Percentiles rank a stretch among this genome's conserved stretches.
Conservation (phyloP, 2,888 invertebrate genomes). For the Toxonevra muliebris region DNA sequence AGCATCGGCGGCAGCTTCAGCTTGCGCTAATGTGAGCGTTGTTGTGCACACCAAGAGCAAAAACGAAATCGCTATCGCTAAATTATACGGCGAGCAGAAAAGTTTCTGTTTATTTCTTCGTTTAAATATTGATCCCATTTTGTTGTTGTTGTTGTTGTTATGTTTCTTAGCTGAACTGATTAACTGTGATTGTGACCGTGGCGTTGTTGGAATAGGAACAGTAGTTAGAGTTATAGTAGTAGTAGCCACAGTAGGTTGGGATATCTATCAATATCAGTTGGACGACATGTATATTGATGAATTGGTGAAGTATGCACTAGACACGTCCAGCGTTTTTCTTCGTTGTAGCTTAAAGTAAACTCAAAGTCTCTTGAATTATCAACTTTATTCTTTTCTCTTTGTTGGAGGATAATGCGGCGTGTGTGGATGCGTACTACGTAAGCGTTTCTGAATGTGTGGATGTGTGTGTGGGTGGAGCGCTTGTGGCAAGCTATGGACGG, state of each 20-base stretch:
- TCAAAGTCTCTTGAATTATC: too few species aligned
- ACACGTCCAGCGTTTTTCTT: not conserved
- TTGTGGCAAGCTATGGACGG: too few species aligned
- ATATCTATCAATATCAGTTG: not conserved
- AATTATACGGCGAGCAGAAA: not conserved
- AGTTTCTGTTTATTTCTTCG: slow-evolving; percentile 1
- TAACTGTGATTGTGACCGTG: not conserved
- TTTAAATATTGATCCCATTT: slow-evolving; percentile 15
- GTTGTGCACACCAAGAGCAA: slow-evolving; percentile 54
- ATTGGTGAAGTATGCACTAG: not conserved
- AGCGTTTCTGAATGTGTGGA: too few species aligned
- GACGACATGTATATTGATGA: not conserved
- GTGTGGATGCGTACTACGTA: too few species aligned
- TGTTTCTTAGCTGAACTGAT: not conserved
- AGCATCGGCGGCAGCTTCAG: slow-evolving; percentile 15
- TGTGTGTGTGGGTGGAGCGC: too few species aligned
- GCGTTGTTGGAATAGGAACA: not conserved
- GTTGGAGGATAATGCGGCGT: too few species aligned
- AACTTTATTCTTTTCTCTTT: too few species aligned
- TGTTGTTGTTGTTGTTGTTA: slow-evolving; percentile 17
- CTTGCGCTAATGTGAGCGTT: slow-evolving; percentile 46
- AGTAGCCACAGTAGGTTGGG: too few species aligned
- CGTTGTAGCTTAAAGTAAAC: not conserved
- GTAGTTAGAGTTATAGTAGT: not conserved
- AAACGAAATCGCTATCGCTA: slow-evolving; percentile 42